Evolutionary conservation across 2,888 invertebrate genomes (phyloP).

Genomic region (Bruchidius siliquastri): DNA sequence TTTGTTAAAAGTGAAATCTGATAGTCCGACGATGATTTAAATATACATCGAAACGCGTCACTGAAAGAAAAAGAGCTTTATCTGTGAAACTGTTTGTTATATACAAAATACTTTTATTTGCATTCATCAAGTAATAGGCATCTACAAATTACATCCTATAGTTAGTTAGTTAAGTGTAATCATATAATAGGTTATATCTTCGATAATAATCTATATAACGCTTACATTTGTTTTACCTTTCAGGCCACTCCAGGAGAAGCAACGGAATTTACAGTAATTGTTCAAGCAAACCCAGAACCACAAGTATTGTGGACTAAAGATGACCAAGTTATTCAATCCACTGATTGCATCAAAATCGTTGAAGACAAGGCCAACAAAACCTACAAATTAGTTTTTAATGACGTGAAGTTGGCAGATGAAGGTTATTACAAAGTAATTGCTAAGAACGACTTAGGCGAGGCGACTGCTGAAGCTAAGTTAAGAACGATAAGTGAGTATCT

Average conservation of each 20-base stretch:
- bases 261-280: slow-evolving; percentile 69
- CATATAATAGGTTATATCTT: too few relatives aligned
- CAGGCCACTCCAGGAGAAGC: slow-evolving; percentile 65
- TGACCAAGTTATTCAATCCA: slow-evolving; percentile 57
- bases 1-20: too few relatives aligned
- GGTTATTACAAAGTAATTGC: slow-evolving; percentile 77
- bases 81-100: too few relatives aligned
- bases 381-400: slow-evolving; percentile 68
- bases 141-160: too few relatives aligned
- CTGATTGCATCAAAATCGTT: slow-evolving; percentile 55
- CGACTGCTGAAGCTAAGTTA: slow-evolving; percentile 62
- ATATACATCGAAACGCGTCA: too few relatives aligned
- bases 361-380: slow-evolving; percentile 60
- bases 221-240: background rate
- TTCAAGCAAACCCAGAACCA: slow-evolving; percentile 87
- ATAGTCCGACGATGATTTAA: too few relatives aligned
- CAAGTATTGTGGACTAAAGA: slow-evolving; percentile 80
- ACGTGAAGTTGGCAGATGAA: slow-evolving; percentile 65
- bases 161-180: too few relatives aligned
- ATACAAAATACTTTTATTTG: too few relatives aligned
- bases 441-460: slow-evolving; percentile 72
- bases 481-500: slow-evolving; percentile 65
- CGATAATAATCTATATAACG: too few relatives aligned
- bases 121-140: too few relatives aligned
- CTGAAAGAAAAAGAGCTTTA: too few relatives aligned